Evolutionary conservation across 2,888 invertebrate genomes (phyloP), one percentile per base, ranked within the genome.

Genomic region (Sesamia inferens): DNA sequence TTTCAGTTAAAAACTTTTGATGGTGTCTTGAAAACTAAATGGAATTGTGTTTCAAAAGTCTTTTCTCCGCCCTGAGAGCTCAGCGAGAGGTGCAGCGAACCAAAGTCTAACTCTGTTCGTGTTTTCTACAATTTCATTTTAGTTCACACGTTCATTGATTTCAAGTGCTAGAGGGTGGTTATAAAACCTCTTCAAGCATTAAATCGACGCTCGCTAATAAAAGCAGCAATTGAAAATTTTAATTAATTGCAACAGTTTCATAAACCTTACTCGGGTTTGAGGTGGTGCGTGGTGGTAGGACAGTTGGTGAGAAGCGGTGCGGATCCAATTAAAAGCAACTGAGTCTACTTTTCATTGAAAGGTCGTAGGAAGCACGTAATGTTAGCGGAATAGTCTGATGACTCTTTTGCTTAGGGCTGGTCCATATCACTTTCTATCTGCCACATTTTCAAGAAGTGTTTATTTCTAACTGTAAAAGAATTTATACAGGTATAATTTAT

Each of bases 251-350:
- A 85, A 87, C 88, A 86, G 87, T 88, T 89, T 88, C 67, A 85
- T 87, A 75, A 81, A 90, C 90, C 88, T 90, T 91, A 90, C 90
- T 90, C 86, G 91, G 91, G 93, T 93, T 93, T 91, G 90, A 85
- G 88, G 88, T 87, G 84, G 39, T 71, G 48, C n/a, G n/a, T 44
- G 39, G 83, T 84, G 84, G 83, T 86, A 85, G 82, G 88, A 90
- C 88, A 88, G 73, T 87, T 87, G 83, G 87, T 81, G 88, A 87
- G 89, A 84, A 88, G 88, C 87, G 87, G 78, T 82, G 90, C 88
- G 90, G 85, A 87, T 91, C 93, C 92, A 94, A 94, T 93, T 94
- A 94, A 93, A 91, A 85, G 89, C 89, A 84, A 85, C 87, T 78
- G 88, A 89, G 86, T 89, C 87, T 86, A 87, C 86, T 85, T 84